These are phyloP conservation scores for Heliconius melpomene DNA, from an alignment of 1,140 invertebrate genomes.

Conservation along the genomic window DNA sequence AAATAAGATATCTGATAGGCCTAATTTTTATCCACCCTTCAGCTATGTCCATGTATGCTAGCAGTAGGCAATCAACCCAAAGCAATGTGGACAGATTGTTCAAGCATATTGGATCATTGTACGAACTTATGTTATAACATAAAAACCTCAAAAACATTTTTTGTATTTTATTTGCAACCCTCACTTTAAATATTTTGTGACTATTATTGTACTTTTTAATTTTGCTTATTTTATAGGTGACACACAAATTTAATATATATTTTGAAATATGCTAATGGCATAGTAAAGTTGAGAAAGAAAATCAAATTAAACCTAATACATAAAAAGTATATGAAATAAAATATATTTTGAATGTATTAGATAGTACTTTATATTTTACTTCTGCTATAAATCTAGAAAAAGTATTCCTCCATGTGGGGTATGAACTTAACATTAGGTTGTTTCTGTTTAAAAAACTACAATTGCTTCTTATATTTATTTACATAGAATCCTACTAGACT, in stretches of 20 bases:
- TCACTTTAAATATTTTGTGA: neutral
- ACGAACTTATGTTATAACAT: slow-evolving; percentile 78
- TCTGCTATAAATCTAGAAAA: too few species aligned
- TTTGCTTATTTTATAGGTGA: neutral
- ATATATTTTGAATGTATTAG: too few species aligned
- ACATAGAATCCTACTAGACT: neutral
- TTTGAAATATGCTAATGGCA: too few species aligned
- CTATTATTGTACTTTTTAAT: neutral
- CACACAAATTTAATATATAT: too few species aligned
- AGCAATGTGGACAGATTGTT: slow-evolving; percentile 67
- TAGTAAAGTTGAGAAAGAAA: too few species aligned
- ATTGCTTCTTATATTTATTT: neutral
- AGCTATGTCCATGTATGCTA: slow-evolving; percentile 42
- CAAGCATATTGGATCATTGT: slow-evolving; percentile 77
- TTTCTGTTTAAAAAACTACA: too few species aligned
- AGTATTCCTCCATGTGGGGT: too few species aligned
- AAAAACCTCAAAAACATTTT: slow-evolving; percentile 67
- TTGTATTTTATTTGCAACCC: slow-evolving; percentile 54
- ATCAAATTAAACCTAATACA: too few species aligned
- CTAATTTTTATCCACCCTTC: neutral
- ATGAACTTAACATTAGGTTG: too few species aligned
- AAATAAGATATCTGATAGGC: slow-evolving; percentile 5
- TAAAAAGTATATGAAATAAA: too few species aligned
- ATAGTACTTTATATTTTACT: too few species aligned
- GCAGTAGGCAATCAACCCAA: slow-evolving; percentile 52